Base-by-base conservation (phyloP, 1,140 invertebrate genomes). In the Sesamia nonagrioides region DNA sequence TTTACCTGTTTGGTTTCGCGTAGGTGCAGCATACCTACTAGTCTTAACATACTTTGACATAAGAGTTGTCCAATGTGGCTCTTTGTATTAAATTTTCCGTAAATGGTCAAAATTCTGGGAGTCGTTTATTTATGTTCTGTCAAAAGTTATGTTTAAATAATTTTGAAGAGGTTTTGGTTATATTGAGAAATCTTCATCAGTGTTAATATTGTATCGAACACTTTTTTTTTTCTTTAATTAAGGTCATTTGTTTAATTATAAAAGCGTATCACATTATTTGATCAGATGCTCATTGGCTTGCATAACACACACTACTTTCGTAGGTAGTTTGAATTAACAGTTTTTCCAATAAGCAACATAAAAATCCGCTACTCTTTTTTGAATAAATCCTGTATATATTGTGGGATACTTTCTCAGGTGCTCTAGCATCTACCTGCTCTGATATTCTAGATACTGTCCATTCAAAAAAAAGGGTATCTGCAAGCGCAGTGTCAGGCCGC, bases 61-160 rank as follows among this genome's bases (percentile, higher is more conserved):
- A 69, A 27, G n/a, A 42, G 50, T 77, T 77, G n/a, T 48, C 27
- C 37, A 77, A 77, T 56, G 27, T 48, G 27, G 33, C 52, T 54
- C 35, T 69, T 58, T 21, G 56, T 74, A 61, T 74, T 61, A 69
- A 27, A 37, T 50, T 56, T 17, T 54, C 37, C 63, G 52, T 56
- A 69, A 54, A 77, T 56, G 75, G 75, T 50, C 75, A 68, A 77
- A 77, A 77, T 54, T 69, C 66, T 48, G 63, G 63, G 40, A 56
- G 74, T 63, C 56, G 54, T 7, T 68, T 68, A 45, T 42, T 68
- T 45, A 6, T 48, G 18, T 8, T 18, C 18, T 73, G 35, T 58
- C 52, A 54, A 71, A 71, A 33, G 17, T 18, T 37, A 60, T 54
- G 27, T 13, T 33, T 71, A 37, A 71, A 37, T 54, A 71, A 54